Evolutionary conservation across 2,797 vertebrate species (phyloP).

Genomic region (Eutrigla gurnardus): DNA sequence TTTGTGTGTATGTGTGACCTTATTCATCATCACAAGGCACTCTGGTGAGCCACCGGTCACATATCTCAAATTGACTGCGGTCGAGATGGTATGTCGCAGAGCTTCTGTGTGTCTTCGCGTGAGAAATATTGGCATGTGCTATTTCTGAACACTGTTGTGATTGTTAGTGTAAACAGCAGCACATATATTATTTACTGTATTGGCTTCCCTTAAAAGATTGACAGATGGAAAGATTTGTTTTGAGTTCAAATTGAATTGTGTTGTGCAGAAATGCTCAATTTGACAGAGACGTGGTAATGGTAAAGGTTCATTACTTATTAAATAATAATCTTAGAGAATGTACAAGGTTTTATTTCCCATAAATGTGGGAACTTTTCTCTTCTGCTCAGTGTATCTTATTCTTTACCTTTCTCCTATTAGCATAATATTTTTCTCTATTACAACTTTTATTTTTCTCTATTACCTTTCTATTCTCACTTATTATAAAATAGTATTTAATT

Average conservation of each 20-base stretch:
- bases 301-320: too few relatives aligned
- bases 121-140: background rate
- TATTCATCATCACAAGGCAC: slow-evolving; percentile 30
- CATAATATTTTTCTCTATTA: too few relatives aligned
- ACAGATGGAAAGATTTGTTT: background rate
- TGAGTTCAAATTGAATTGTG: background rate
- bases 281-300: too few relatives aligned
- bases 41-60: slow-evolving; percentile 9
- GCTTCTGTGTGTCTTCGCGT: background rate
- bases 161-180: background rate
- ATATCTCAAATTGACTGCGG: slow-evolving; percentile 19
- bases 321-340: too few relatives aligned
- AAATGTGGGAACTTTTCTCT: too few relatives aligned
- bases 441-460: too few relatives aligned
- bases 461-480: too few relatives aligned
- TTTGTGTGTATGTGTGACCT: background rate
- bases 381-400: too few relatives aligned
- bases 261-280: background rate
- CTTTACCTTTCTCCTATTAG: too few relatives aligned
- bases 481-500: too few relatives aligned
- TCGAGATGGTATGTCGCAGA: slow-evolving; percentile 5
- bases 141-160: background rate
- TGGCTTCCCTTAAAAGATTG: background rate
- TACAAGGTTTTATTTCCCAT: too few relatives aligned
- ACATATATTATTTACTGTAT: background rate